These are phyloP conservation scores for Origma solitaria DNA, from an alignment of 2,113 vertebrate species.

Conservation along the genomic window DNA sequence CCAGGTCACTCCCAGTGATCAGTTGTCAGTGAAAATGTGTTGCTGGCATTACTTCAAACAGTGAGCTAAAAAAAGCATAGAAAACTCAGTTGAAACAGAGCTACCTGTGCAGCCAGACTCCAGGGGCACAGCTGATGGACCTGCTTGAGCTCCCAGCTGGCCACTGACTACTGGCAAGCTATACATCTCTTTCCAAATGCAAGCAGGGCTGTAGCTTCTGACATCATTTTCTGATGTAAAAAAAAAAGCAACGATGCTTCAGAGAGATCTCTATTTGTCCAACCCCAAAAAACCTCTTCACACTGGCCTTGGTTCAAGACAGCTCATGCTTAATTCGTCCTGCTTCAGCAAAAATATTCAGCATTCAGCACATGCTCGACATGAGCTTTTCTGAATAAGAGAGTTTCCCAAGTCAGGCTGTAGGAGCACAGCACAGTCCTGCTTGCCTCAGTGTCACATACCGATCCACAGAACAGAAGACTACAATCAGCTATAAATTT, in stretches of 20 bases:
- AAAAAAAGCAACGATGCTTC: not conserved
- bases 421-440: not conserved
- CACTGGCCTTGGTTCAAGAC: conserved; percentile 9
- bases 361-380: conserved; percentile 26
- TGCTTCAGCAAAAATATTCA: conserved; percentile 27
- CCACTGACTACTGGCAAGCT: not conserved
- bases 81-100: not conserved
- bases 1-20: fast-evolving
- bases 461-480: not conserved
- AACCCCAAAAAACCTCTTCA: not conserved
- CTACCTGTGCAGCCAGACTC: not conserved
- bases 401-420: not conserved
- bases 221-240: not conserved
- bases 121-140: not conserved
- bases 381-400: not conserved
- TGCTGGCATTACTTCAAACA: not conserved
- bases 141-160: not conserved
- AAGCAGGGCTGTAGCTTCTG: not conserved
- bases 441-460: not conserved
- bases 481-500: not conserved
- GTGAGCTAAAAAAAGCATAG: not conserved
- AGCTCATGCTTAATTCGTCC: conserved; percentile 8
- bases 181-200: not conserved
- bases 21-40: not conserved
- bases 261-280: not conserved